Base-by-base conservation (phyloP, 2,113 vertebrate genomes). In the Donacobius atricapilla region DNA sequence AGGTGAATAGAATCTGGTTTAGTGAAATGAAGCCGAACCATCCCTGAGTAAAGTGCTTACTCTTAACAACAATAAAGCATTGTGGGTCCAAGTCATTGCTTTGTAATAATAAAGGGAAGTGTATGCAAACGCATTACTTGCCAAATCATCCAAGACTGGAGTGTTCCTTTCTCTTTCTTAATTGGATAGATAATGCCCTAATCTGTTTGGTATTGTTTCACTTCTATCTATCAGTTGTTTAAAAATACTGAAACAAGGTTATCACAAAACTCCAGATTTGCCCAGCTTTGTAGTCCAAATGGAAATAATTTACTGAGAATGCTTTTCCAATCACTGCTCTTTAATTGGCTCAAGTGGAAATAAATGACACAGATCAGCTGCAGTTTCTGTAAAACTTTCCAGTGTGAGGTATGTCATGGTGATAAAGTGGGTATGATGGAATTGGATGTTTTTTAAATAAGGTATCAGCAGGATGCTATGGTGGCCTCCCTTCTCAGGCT, bases 341-440 rank as follows among this genome's bases (percentile, higher is more conserved):
- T 87, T 97, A 97, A 97, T 97, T 97, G 95, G 86, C 95, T 97
- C 88, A 81, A 75, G 84, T 94, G 96, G 90, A 96, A 94, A 97
- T 97, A 97, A 98, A 98, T 91, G 95, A 86, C 70, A 47, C 92
- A 77, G 71, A 31, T 73, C 69, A 71, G 78, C 42, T 33, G 37
- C 65, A 89, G 54, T 57, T 92, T 87, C 57, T 68, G 50, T 93
- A 77, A 88, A 90, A 79, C 66, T 84, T 91, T 92, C 69, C 89
- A 50, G 6, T 66, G 82, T 92, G 47, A 83, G 83, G 10, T 94
- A 24, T 81, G 94, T 57, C 51, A 70, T 53, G n/a, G 42, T 97
- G 91, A 94, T 94, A 84, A 95, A 96, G 92, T 79, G 15, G 39
- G 45, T 79, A 30, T 84, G 96, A 83, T 83, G 93, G 85, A 90